These are phyloP conservation scores for Drosophila equinoxialis DNA, from an alignment of 1,140 invertebrate species.

Conservation along the genomic window DNA sequence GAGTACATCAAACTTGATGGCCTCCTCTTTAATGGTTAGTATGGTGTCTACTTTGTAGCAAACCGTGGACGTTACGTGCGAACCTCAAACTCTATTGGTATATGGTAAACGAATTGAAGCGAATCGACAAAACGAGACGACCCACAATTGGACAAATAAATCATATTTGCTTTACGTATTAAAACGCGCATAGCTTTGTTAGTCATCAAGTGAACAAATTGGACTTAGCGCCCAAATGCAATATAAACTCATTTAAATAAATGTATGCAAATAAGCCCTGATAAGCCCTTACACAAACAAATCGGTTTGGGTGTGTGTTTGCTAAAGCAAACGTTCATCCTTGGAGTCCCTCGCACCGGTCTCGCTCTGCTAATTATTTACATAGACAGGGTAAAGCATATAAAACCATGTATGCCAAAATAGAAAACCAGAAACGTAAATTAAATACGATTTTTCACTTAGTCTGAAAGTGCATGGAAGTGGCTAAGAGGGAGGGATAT, in stretches of 20 bases:
- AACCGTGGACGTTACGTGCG: not conserved
- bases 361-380: constrained; percentile 19
- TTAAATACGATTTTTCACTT: not conserved
- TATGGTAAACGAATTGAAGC: not conserved
- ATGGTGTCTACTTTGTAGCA: not conserved
- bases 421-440: not conserved
- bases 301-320: not conserved
- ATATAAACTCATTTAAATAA: constrained; percentile 10
- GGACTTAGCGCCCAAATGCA: constrained; percentile 17
- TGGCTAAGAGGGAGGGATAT: no score
- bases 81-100: not conserved
- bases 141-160: constrained; percentile 41
- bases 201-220: constrained; percentile 48
- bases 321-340: constrained; percentile 6
- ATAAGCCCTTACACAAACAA: constrained; percentile 30
- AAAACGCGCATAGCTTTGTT: constrained; percentile 30
- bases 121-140: not conserved
- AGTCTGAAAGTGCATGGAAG: no score
- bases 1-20: constrained; percentile 17
- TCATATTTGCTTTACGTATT: constrained; percentile 45
- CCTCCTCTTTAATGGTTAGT: not conserved
- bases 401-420: not conserved
- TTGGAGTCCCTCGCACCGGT: not conserved
- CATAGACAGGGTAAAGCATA: constrained; percentile 1
- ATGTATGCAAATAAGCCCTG: constrained; percentile 32